Percentiles rank a stretch among this genome's conserved stretches.
phyloP scores from a whole-genome alignment of 35 echinoderm and acorn worm species.

The Hemicentrotus pulcherrimus region DNA sequence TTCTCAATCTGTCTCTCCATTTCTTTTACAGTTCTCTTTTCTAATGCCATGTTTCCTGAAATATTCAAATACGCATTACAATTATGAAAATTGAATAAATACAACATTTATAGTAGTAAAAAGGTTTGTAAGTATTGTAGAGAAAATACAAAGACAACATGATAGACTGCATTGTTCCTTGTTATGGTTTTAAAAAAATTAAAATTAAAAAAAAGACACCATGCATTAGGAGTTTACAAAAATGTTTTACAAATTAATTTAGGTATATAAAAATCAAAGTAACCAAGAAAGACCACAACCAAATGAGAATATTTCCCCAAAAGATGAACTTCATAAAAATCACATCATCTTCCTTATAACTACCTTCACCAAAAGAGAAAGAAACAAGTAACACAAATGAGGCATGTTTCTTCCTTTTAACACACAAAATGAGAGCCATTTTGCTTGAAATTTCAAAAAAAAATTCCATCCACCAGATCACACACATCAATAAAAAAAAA shows the following conservation, averaged over 20 bases:
- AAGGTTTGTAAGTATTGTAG: neutral
- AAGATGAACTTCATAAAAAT: neutral
- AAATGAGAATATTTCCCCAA: neutral
- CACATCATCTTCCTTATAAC: neutral
- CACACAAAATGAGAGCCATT: neutral
- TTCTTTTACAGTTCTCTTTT: constrained; percentile 67
- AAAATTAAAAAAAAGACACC: no score
- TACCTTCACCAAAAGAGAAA: neutral
- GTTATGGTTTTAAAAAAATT: neutral
- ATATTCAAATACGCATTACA: neutral
- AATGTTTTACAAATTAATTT: no score
- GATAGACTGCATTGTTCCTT: neutral
- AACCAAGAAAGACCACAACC: neutral
- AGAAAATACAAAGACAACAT: neutral
- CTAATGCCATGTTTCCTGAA: constrained; percentile 72
- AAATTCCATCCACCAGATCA: neutral
- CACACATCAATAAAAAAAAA: neutral
- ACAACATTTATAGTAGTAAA: no score
- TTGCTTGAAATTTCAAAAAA: neutral
- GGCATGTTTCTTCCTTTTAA: neutral
- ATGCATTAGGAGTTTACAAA: no score
- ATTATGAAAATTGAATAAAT: neutral
- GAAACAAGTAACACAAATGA: neutral
- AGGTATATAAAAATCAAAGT: neutral
- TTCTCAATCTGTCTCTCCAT: constrained; percentile 65